These are phyloP conservation scores for Pantala flavescens DNA, from an alignment of 1,140 invertebrate genomes.

Conservation along the genomic window DNA sequence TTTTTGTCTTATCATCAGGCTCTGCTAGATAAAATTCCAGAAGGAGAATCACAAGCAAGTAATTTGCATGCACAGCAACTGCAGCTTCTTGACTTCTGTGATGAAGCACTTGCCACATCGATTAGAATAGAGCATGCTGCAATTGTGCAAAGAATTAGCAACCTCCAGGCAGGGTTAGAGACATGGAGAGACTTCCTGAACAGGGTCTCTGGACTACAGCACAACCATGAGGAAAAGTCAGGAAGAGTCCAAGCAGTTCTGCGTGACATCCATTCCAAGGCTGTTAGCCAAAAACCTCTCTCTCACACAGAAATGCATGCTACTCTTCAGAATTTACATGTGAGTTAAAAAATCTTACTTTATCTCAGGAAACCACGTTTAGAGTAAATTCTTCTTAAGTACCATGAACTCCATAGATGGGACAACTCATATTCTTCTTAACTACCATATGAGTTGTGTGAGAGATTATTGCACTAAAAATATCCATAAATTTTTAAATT, in stretches of 20 bases:
- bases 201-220: slow-evolving; percentile 48
- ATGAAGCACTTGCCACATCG: slow-evolving; percentile 60
- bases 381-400: no score
- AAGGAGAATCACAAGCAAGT: slow-evolving; percentile 51
- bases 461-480: no score
- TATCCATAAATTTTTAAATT: no score
- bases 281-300: slow-evolving; percentile 11
- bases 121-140: slow-evolving; percentile 70
- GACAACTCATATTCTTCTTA: no score
- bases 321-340: slow-evolving; percentile 20
- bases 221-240: slow-evolving; percentile 47
- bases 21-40: slow-evolving; percentile 53
- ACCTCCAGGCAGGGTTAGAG: slow-evolving; percentile 64
- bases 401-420: no score
- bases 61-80: slow-evolving; percentile 54
- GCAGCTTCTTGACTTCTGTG: slow-evolving; percentile 57
- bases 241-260: slow-evolving; percentile 44
- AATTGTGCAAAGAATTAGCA: slow-evolving; percentile 59
- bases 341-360: neutral
- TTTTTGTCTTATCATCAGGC: no score
- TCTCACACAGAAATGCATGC: slow-evolving; percentile 22
- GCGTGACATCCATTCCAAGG: slow-evolving; percentile 31
- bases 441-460: no score
- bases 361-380: no score
- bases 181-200: slow-evolving; percentile 67